These are phyloP conservation scores for Scomber scombrus DNA, from an alignment of 2,113 vertebrate genomes.

Conservation along the genomic window DNA sequence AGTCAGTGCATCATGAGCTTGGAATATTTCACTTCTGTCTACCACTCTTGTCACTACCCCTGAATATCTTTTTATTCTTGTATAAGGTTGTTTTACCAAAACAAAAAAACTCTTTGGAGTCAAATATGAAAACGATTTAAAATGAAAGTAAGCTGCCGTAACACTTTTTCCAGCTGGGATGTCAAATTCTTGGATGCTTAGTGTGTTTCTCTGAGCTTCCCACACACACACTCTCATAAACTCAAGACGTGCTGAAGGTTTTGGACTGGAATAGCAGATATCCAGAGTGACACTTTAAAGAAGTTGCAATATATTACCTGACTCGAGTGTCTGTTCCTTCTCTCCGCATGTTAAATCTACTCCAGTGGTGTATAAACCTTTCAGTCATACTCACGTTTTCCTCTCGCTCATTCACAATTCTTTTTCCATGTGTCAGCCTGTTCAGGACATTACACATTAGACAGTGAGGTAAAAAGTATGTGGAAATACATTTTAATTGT, in stretches of 20 bases:
- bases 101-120: too few species aligned
- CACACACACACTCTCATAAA: neutral
- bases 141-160: neutral
- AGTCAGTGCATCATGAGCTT: neutral
- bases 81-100: too few species aligned
- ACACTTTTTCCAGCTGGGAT: neutral
- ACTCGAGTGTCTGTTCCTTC: slow-evolving; percentile 21
- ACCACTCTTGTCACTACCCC: too few species aligned
- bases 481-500: too few species aligned
- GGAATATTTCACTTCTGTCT: too few species aligned
- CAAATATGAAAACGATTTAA: neutral
- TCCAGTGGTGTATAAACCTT: neutral
- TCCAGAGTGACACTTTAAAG: neutral
- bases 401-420: slow-evolving; percentile 22
- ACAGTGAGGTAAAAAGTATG: slow-evolving; percentile 8
- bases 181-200: neutral
- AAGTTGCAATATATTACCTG: slow-evolving; percentile 16
- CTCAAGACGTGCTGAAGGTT: neutral
- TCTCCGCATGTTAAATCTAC: slow-evolving; percentile 15
- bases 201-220: neutral
- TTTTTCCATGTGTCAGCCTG: neutral
- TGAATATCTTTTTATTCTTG: too few species aligned
- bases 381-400: slow-evolving; percentile 20
- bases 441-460: slow-evolving; percentile 9
- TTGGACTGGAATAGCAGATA: neutral